Conservation (phyloP, 2,113 vertebrate species). For the Ptyas mucosa region DNA sequence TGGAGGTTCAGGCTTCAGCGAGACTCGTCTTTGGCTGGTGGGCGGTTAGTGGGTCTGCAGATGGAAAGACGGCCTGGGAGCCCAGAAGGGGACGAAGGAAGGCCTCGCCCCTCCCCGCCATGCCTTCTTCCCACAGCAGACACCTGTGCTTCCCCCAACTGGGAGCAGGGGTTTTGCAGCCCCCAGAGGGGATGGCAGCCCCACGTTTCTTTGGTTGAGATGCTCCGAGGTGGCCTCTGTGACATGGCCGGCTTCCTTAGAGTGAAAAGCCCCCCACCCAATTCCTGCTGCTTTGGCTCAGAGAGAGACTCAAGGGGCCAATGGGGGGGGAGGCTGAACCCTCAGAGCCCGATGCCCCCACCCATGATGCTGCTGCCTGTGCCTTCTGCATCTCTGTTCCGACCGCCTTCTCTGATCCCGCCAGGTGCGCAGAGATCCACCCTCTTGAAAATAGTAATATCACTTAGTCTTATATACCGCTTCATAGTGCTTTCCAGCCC, state of each 20-base stretch:
- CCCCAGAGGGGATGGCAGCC: neutral
- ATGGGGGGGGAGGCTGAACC: neutral
- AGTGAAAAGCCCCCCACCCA: neutral
- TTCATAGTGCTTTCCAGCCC: too few species aligned
- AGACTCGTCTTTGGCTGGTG: neutral
- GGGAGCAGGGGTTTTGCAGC: neutral
- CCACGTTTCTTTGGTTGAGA: neutral
- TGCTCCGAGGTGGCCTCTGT: neutral
- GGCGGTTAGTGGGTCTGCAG: neutral
- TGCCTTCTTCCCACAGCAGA: neutral
- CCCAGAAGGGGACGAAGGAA: neutral
- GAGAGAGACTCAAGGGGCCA: neutral
- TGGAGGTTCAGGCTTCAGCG: neutral
- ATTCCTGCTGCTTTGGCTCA: neutral
- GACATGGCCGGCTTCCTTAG: neutral
- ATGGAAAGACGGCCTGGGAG: neutral
- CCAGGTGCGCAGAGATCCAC: rapidly evolving
- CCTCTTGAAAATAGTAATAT: too few species aligned
- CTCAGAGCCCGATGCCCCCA: neutral
- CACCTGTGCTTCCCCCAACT: neutral
- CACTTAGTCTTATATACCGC: too few species aligned
- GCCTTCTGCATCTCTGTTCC: neutral
- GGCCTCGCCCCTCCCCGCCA: neutral
- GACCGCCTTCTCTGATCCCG: rapidly evolving
- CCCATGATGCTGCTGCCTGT: neutral